These are phyloP conservation scores for Acanthoscelides obtectus DNA, from an alignment of 2,888 invertebrate species.

Conservation along the genomic window DNA sequence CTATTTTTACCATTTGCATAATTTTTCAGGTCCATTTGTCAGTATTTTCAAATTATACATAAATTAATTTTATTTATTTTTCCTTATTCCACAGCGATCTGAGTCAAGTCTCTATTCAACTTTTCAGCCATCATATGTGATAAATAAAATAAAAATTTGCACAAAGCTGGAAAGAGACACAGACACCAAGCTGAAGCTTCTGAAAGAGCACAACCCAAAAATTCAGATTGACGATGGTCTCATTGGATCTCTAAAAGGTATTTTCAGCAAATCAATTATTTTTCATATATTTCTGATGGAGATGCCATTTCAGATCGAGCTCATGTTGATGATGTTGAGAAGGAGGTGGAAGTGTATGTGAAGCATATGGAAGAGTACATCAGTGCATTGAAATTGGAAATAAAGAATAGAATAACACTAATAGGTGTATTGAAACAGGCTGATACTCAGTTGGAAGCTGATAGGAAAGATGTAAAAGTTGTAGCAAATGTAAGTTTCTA, in stretches of 20 bases:
- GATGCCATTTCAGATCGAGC: slow-evolving; percentile 62
- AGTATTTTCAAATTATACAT: too few relatives aligned
- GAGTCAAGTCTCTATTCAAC: background rate
- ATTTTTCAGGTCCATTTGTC: background rate
- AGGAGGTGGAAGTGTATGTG: slow-evolving; percentile 79
- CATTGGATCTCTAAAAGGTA: slow-evolving; percentile 77
- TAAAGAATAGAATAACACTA: slow-evolving; percentile 73
- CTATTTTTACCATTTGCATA: background rate
- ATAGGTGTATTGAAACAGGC: slow-evolving; percentile 75
- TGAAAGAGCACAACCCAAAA: slow-evolving; percentile 64
- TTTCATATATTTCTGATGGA: background rate
- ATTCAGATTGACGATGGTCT: slow-evolving; percentile 70
- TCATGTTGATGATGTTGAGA: slow-evolving; percentile 81
- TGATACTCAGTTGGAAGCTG: slow-evolving; percentile 82
- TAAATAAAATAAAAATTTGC: slow-evolving; percentile 72
- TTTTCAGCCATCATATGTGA: slow-evolving; percentile 64
- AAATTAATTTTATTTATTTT: too few relatives aligned
- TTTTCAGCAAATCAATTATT: background rate
- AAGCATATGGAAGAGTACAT: slow-evolving; percentile 77
- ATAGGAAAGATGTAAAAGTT: slow-evolving; percentile 90
- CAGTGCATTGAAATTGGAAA: slow-evolving; percentile 74
- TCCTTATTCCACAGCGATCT: too few relatives aligned
- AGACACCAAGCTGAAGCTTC: slow-evolving; percentile 62
- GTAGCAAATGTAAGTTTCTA: slow-evolving; percentile 92
- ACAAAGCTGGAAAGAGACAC: slow-evolving; percentile 69